These are phyloP conservation scores for Archocentrus centrarchus DNA, from an alignment of 2,113 vertebrate genomes.

Conservation along the genomic window DNA sequence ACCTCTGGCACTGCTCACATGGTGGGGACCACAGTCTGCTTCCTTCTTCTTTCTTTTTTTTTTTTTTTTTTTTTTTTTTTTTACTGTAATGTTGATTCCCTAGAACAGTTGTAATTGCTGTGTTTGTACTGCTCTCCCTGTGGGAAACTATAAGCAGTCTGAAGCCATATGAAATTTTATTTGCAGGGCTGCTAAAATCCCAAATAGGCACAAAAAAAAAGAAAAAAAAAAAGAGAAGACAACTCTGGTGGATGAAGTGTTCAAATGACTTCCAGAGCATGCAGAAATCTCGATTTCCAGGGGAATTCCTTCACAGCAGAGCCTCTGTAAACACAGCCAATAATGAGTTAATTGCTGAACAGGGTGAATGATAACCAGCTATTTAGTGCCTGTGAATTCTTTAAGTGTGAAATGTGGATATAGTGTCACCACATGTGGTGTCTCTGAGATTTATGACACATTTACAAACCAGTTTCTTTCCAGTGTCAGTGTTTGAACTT, in stretches of 20 bases:
- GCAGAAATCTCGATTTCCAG: slow-evolving; percentile 70
- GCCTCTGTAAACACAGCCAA: slow-evolving; percentile 75
- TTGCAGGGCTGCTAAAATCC: slow-evolving; percentile 16
- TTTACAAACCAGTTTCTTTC: slow-evolving; percentile 69
- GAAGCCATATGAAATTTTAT: slow-evolving; percentile 36
- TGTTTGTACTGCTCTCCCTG: slow-evolving; percentile 71
- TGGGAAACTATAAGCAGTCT: slow-evolving; percentile 32
- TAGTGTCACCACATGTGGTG: slow-evolving; percentile 39
- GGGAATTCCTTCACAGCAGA: slow-evolving; percentile 73
- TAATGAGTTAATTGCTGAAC: slow-evolving; percentile 77
- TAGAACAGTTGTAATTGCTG: slow-evolving; percentile 66
- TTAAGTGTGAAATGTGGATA: slow-evolving; percentile 73
- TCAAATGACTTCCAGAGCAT: slow-evolving; percentile 72
- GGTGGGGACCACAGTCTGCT: slow-evolving; percentile 31
- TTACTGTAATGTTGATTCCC: slow-evolving; percentile 49
- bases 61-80: slow-evolving; percentile 32
- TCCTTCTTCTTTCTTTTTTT: slow-evolving; percentile 6
- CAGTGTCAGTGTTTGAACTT: slow-evolving; percentile 70
- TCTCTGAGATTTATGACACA: slow-evolving; percentile 78
- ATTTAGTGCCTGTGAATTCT: slow-evolving; percentile 60
- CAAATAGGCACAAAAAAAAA: slow-evolving; percentile 14
- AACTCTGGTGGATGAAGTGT: slow-evolving; percentile 33
- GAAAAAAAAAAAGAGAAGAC: slow-evolving; percentile 33
- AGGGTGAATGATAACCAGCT: slow-evolving; percentile 73
- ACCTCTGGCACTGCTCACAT: slow-evolving; percentile 72